Evolutionary conservation across 2,888 invertebrate genomes (phyloP).

Genomic region (Tenthredo scrophulariae): DNA sequence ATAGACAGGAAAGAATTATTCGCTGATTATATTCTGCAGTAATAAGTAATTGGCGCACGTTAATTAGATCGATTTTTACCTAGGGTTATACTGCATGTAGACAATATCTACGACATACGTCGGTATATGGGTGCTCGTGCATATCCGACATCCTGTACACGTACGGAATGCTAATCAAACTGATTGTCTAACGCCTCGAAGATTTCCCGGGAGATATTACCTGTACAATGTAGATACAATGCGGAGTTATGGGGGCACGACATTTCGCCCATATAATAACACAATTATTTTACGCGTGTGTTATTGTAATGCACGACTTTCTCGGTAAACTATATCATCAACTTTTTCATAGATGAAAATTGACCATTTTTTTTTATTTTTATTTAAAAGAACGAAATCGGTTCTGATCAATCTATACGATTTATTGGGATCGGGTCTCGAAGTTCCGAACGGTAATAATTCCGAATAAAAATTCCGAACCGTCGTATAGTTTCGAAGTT

Average conservation of each 20-base stretch:
- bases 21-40: neutral
- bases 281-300: neutral
- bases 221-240: neutral
- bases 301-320: neutral
- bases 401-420: neutral
- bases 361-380: neutral
- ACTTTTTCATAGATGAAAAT: neutral
- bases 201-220: conserved; percentile 25
- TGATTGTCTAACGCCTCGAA: neutral
- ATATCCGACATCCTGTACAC: neutral
- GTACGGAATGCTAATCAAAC: conserved; percentile 24
- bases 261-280: neutral
- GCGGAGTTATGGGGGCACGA: conserved; percentile 8
- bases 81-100: neutral
- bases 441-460: too few relatives aligned
- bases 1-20: conserved; percentile 49
- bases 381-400: neutral
- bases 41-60: neutral
- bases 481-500: too few relatives aligned
- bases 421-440: too few relatives aligned
- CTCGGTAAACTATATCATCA: neutral
- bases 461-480: too few relatives aligned
- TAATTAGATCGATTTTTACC: conserved; percentile 26
- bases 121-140: neutral
- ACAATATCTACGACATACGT: neutral